phyloP scores from a whole-genome alignment of 2,797 vertebrate genomes.

The Acridotheres tristis region DNA sequence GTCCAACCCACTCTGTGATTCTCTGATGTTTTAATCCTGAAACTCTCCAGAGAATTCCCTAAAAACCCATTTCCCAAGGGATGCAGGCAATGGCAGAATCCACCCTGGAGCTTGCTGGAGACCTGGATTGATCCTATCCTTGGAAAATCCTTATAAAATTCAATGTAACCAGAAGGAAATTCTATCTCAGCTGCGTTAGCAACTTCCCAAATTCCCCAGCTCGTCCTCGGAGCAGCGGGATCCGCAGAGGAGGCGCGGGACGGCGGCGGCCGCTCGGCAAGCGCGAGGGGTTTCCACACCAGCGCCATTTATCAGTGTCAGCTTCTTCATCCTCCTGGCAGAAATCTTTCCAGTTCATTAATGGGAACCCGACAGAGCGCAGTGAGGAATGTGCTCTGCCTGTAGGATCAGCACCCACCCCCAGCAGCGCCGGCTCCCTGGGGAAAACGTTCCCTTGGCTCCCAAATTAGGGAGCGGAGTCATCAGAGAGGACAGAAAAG shows the following conservation, averaged over 20 bases:
- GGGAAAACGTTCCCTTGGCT: accelerated
- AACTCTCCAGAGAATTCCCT: not conserved
- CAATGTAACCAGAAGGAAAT: not conserved
- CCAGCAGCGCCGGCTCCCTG: accelerated
- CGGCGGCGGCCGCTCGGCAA: not conserved
- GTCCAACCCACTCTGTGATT: too few species aligned
- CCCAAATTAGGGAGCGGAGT: not conserved
- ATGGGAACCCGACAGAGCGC: not conserved
- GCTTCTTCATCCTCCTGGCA: not conserved
- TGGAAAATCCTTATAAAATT: not conserved
- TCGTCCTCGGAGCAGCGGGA: not conserved
- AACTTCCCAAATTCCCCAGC: not conserved
- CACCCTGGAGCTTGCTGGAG: accelerated
- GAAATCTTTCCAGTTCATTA: not conserved
- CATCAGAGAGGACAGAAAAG: accelerated
- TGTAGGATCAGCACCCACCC: not conserved
- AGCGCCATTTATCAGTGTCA: not conserved
- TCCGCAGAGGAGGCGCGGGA: not conserved
- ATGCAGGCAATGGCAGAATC: accelerated
- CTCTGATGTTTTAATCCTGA: too few species aligned
- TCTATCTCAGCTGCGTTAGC: not conserved
- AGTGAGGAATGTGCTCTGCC: not conserved
- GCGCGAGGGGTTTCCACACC: not conserved
- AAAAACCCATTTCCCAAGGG: not conserved
- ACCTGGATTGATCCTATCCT: not conserved